Evolutionary conservation across 2,113 vertebrate genomes (phyloP), one percentile per base, ranked within the genome.

Genomic region (Notiomystis cincta): DNA sequence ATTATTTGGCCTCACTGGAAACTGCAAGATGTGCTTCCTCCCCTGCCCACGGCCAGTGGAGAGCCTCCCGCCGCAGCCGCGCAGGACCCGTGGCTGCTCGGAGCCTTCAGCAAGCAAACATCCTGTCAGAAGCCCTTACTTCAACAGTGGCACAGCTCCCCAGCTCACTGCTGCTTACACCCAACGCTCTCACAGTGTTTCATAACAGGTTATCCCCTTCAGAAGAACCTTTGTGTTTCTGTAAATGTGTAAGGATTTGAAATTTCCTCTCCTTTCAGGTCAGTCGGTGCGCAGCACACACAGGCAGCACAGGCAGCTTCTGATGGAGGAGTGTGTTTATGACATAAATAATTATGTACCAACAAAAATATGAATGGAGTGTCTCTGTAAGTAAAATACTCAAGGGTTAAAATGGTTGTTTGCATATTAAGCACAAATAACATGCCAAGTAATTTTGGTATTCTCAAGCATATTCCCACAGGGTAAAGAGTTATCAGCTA

Each of bases 61-160:
- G 60, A 72, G 45, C 20, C 30, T 47, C 53, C 7, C 6, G 11
- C 27, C 0, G 0, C 53, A 45, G 50, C 54, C 7, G 1, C 24
- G 1, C 17, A 6, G 13, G 35, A 44, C 15, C 37, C 9, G 5
- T 4, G 25, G 84, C 85, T 61, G 79, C 51, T 31, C 23, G 53
- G 53, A 90, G 48, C 73, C 57, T 54, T 76, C 42, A 47, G 71
- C 66, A 61, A 76, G 27, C 37, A 69, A 87, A 35, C 23, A 33
- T 18, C 57, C 3, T 0, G 11, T 50, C 76, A 90, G 45, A 88
- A 95, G 14, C 51, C 67, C 58, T 93, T 15, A 25, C 30, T 65
- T 57, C 54, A 77, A 22, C 7, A 38, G 15, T 16, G 80, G 20
- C 60, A 37, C 58, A 50, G 42, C 35, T 93, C 38, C 42, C 11